Base-by-base conservation (phyloP, 1,140 invertebrate species). In the Homarus americanus region DNA sequence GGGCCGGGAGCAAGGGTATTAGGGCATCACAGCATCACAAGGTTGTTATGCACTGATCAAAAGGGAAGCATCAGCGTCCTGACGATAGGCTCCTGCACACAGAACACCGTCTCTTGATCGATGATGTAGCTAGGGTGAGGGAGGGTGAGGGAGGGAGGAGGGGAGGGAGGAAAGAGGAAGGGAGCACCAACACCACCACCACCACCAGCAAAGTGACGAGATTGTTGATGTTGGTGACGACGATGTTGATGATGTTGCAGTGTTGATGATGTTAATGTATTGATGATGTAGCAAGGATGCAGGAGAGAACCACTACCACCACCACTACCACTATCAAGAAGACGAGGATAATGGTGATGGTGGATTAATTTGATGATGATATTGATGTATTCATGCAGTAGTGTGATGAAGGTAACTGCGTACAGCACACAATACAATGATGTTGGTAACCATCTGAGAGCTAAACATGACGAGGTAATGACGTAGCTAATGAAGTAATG, bases 31-130 rank as follows among this genome's bases (percentile, higher is more conserved):
- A 36, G 44, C 24, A 44, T 38, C 82, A 72, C 38, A 38, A 58
- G 83, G 72, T 76, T 86, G 83, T 86, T 86, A 86, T 86, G 83
- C 40, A 15, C 69, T 86, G 69, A 86, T 86, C 83, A 86, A 76
- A 86, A 86, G 83, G 69, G 40, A 86, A 36, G 40, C 82, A 73
- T 41, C 38, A 44, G 38, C 2, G n/a, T 49, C 72, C 83, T 86
- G 24, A 49, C 69, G 69, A 75, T 58, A 53, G 44, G 41, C 28
- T 73, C 83, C 72, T 63, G 79, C 79, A 82, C 49, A 44, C 32
- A 32, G 49, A 63, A 63, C 49, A 82, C 4, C 15, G 78, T 82
- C 32, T 82, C 36, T 63, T 82, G 79, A 82, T 82, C 79, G 79
- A 82, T 82, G 79, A n/a, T 63, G 79, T 32, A 82, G 49, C 1